Evolutionary conservation across 2,113 vertebrate genomes (phyloP).

Genomic region (Nothocercus nigrocapillus): DNA sequence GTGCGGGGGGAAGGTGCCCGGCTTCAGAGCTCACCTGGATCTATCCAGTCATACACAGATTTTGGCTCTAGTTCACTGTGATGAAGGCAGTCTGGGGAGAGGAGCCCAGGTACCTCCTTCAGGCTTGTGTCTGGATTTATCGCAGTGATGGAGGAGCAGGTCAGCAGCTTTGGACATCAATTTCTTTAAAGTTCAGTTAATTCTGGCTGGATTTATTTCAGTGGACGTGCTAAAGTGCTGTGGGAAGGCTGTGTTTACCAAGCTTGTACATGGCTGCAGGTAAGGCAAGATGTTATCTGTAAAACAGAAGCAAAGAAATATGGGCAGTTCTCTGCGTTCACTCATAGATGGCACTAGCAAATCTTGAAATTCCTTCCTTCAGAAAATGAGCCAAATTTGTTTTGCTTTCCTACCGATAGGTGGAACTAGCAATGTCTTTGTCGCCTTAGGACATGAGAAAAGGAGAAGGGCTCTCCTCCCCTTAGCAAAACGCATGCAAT

Average conservation of each 20-base stretch:
- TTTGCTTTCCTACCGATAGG: conserved; percentile 55
- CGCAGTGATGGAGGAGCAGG: fast-evolving
- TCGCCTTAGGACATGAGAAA: not conserved
- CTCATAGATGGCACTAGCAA: conserved; percentile 70
- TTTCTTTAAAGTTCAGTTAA: not conserved
- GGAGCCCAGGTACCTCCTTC: not conserved
- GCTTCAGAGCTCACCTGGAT: not conserved
- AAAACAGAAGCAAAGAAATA: not conserved
- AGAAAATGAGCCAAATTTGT: not conserved
- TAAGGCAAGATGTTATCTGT: not conserved
- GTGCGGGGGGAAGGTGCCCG: not conserved
- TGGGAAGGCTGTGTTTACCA: not conserved
- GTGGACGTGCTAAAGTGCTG: not conserved
- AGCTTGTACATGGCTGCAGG: not conserved
- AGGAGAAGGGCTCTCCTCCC: not conserved
- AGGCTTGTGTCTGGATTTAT: not conserved
- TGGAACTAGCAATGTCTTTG: conserved; percentile 14
- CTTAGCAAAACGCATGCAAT: not conserved
- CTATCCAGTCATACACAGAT: not conserved
- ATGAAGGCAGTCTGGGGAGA: not conserved
- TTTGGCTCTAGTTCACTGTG: not conserved
- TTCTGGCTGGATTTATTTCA: not conserved
- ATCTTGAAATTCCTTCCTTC: conserved; percentile 40
- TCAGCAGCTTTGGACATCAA: not conserved
- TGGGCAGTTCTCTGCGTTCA: conserved; percentile 29